Conservation (phyloP, 2,113 vertebrate genomes). For the Hippotragus niger region DNA sequence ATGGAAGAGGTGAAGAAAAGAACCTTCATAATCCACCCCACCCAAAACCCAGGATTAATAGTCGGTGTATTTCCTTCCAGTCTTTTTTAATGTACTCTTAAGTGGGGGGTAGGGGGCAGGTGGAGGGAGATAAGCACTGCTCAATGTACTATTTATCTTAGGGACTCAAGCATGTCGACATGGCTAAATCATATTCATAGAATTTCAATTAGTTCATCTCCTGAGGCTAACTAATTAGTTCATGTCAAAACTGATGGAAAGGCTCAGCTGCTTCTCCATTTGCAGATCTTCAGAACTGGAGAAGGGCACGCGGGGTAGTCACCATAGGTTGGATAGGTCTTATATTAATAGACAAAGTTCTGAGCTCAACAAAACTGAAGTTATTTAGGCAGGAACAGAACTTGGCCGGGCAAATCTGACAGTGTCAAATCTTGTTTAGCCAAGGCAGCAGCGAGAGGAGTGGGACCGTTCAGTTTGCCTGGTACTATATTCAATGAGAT, state of each 20-base stretch:
- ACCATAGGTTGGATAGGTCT: constrained; percentile 64
- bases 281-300: constrained; percentile 70
- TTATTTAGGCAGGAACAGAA: neutral
- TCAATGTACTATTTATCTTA: constrained; percentile 62
- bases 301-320: constrained; percentile 75
- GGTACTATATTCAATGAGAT: neutral
- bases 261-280: constrained; percentile 72
- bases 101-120: rapidly evolving
- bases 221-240: constrained; percentile 77
- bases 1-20: neutral
- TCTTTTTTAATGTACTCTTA: neutral
- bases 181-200: constrained; percentile 72
- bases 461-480: rapidly evolving
- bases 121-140: neutral
- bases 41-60: neutral
- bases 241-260: constrained; percentile 77
- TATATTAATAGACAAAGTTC: constrained; percentile 70
- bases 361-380: constrained; percentile 62
- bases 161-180: constrained; percentile 61
- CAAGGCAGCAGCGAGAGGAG: neutral
- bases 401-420: neutral
- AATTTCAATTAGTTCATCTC: constrained; percentile 78
- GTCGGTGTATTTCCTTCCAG: neutral
- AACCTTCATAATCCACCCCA: neutral
- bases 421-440: neutral